A percentile compares a stretch with the other conserved stretches of the same genome.
Evolutionary conservation across 2,797 vertebrate species (phyloP).

Genomic region (Fringilla coelebs): DNA sequence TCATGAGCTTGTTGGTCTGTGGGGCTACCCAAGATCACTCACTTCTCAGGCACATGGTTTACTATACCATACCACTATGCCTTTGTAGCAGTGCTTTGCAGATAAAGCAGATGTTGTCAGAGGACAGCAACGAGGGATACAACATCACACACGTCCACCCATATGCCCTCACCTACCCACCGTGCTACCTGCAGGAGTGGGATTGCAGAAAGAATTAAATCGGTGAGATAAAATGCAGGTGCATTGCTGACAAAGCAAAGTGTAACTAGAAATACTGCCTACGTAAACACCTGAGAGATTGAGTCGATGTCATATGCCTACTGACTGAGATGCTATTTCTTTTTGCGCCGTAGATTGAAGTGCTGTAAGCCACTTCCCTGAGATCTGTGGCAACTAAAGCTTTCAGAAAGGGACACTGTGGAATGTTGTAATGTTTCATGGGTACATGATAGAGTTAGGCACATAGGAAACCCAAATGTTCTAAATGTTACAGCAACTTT

Average conservation of each 20-base stretch:
- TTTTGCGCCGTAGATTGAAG: neutral
- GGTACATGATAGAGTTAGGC: neutral
- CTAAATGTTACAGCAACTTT: neutral
- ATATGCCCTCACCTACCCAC: neutral
- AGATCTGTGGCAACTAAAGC: neutral
- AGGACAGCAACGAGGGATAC: neutral
- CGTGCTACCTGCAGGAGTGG: neutral
- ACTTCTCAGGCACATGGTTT: rapidly evolving
- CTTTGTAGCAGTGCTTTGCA: neutral
- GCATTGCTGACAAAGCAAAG: neutral
- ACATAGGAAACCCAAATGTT: neutral
- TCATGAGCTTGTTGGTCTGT: neutral
- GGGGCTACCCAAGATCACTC: neutral
- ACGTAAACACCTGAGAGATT: rapidly evolving
- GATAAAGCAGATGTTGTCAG: neutral
- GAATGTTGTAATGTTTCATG: neutral
- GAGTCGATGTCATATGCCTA: rapidly evolving
- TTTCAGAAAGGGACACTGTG: neutral
- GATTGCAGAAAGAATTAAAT: neutral
- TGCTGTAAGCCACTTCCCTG: neutral
- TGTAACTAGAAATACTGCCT: neutral
- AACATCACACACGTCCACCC: neutral
- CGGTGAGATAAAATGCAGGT: neutral
- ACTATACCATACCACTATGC: rapidly evolving
- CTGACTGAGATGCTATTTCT: neutral